Evolutionary conservation across 1,140 invertebrate genomes (phyloP).

Genomic region (Zaprionus inermis): DNA sequence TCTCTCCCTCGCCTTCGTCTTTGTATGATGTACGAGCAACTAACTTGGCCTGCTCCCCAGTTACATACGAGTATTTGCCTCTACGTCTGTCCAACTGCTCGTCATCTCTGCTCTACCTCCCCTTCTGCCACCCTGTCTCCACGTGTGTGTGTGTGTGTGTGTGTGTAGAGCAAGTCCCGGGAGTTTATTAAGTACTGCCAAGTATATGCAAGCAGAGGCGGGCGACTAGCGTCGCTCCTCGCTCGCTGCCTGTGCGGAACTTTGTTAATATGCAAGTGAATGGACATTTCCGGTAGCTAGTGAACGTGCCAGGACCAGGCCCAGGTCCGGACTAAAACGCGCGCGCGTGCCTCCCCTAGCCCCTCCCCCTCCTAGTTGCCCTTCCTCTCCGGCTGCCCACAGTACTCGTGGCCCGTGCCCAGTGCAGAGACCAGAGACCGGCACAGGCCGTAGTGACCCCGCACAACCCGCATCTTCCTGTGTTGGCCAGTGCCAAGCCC

Average conservation of each 20-base stretch:
- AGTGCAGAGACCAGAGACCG: conserved; percentile 15
- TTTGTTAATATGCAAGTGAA: conserved; percentile 83
- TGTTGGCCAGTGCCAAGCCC: conserved; percentile 17
- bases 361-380: background rate
- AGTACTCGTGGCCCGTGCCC: too few relatives aligned
- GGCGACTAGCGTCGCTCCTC: conserved; percentile 33
- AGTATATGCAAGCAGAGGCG: conserved; percentile 52
- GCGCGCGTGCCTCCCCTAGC: background rate
- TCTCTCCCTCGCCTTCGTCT: background rate
- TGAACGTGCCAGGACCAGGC: conserved; percentile 68
- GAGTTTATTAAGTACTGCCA: conserved; percentile 81
- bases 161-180: conserved; percentile 47
- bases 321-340: conserved; percentile 8
- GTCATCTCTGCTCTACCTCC: conserved; percentile 34
- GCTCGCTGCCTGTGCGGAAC: conserved; percentile 72
- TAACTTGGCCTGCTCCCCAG: conserved; percentile 41
- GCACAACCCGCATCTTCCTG: background rate
- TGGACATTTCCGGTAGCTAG: conserved; percentile 81
- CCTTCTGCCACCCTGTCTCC: background rate
- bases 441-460: conserved; percentile 43
- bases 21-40: conserved; percentile 68
- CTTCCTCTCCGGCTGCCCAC: too few relatives aligned
- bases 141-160: conserved; percentile 24
- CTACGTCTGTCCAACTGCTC: conserved; percentile 28
- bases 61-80: conserved; percentile 24